Evolutionary conservation across 2,888 invertebrate species (phyloP).

Genomic region (Lissonota sp.): DNA sequence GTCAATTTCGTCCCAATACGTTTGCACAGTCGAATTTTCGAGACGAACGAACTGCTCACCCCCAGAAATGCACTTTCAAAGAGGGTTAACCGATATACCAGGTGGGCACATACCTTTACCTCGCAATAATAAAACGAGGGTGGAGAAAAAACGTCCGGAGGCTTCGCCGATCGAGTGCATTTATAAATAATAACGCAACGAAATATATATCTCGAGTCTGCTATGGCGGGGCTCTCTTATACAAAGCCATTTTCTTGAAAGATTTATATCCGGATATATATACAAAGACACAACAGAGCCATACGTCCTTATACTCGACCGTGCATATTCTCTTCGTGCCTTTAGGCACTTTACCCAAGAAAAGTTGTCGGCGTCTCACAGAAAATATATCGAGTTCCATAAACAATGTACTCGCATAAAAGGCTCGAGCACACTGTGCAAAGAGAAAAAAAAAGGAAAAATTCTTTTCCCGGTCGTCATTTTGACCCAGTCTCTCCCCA

Average conservation of each 20-base stretch:
- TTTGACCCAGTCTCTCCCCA: neutral
- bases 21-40: too few species aligned
- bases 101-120: too few species aligned
- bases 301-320: neutral
- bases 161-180: conserved; percentile 12
- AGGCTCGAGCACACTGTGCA: neutral
- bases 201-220: conserved; percentile 17
- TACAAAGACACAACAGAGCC: neutral
- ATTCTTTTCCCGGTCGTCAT: neutral
- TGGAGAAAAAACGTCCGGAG: too few species aligned
- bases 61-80: too few species aligned
- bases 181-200: conserved; percentile 32
- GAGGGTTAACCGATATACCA: too few species aligned
- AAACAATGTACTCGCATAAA: neutral
- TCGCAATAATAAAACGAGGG: too few species aligned
- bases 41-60: too few species aligned
- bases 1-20: too few species aligned
- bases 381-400: conserved; percentile 28
- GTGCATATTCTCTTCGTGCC: neutral
- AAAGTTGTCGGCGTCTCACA: conserved; percentile 18
- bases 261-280: conserved; percentile 27
- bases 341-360: conserved; percentile 2
- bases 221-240: neutral
- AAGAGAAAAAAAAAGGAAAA: neutral
- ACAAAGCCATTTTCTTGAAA: conserved; percentile 32